Percentiles rank a stretch among this genome's conserved stretches.
Conservation (phyloP, 2,797 vertebrate genomes). For the Melanotaenia parkinsoni region DNA sequence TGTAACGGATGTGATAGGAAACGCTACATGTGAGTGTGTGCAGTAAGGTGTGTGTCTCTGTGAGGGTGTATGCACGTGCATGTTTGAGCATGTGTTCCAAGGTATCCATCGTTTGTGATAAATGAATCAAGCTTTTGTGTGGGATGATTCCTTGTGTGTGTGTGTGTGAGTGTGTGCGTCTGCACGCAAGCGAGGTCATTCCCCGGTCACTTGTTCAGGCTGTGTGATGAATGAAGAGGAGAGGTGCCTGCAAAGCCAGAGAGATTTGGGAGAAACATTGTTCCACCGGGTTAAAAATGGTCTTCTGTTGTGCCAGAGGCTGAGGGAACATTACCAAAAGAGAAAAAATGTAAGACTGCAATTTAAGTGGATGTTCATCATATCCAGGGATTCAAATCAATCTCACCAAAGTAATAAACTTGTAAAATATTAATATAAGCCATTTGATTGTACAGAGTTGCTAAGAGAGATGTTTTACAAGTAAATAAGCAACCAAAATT, state of each 20-base stretch:
- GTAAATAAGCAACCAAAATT: slow-evolving; percentile 41
- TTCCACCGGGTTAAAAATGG: slow-evolving; percentile 79
- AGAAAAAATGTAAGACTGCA: slow-evolving; percentile 50
- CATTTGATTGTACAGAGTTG: slow-evolving; percentile 51
- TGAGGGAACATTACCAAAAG: slow-evolving; percentile 53
- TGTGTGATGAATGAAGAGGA: slow-evolving; percentile 82
- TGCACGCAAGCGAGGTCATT: slow-evolving; percentile 73
- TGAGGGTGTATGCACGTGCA: slow-evolving; percentile 42
- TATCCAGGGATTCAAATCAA: slow-evolving; percentile 59
- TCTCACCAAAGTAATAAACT: slow-evolving; percentile 63
- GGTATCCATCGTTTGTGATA: slow-evolving; percentile 81
- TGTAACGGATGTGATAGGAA: slow-evolving; percentile 85
- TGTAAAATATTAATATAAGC: slow-evolving; percentile 70
- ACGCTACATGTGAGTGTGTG: slow-evolving; percentile 60
- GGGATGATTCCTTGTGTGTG: slow-evolving; percentile 68
- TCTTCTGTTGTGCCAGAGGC: slow-evolving; percentile 75
- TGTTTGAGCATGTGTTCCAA: slow-evolving; percentile 74
- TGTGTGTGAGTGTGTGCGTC: slow-evolving; percentile 38
- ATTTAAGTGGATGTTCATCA: slow-evolving; percentile 72
- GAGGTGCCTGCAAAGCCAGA: slow-evolving; percentile 78
- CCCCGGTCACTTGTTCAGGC: slow-evolving; percentile 82
- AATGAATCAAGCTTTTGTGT: slow-evolving; percentile 77
- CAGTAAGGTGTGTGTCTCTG: slow-evolving; percentile 42
- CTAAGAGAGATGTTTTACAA: slow-evolving; percentile 35
- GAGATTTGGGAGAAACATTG: slow-evolving; percentile 83